phyloP scores from a whole-genome alignment of 2,888 invertebrate genomes.

The Rhagonycha fulva region DNA sequence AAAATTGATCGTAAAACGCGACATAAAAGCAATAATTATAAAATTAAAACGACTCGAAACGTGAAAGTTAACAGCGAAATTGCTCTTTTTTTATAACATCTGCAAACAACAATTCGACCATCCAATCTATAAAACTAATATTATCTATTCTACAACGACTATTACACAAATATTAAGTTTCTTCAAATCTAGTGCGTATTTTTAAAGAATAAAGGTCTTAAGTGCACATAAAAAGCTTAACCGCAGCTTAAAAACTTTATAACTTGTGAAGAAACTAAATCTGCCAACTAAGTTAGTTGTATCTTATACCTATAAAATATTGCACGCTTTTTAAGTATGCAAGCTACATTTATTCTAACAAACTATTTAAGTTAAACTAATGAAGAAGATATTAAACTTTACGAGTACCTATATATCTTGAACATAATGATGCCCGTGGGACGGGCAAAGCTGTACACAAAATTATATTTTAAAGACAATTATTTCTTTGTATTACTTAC shows the following conservation, averaged over 20 bases:
- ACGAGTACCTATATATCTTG: slow-evolving; percentile 35
- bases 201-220: not conserved
- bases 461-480: slow-evolving; percentile 28
- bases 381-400: slow-evolving; percentile 36
- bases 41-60: slow-evolving; percentile 13
- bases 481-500: slow-evolving; percentile 18
- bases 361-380: slow-evolving; percentile 36
- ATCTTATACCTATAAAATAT: slow-evolving; percentile 37
- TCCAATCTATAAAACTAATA: slow-evolving; percentile 8
- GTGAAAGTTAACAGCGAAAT: slow-evolving; percentile 12
- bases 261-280: slow-evolving; percentile 33
- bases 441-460: slow-evolving; percentile 31
- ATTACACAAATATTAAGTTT: not conserved
- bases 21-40: slow-evolving; percentile 24
- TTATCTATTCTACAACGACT: slow-evolving; percentile 17
- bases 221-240: slow-evolving; percentile 23
- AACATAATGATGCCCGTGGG: slow-evolving; percentile 33
- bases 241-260: slow-evolving; percentile 32
- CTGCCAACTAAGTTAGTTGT: slow-evolving; percentile 36
- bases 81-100: slow-evolving; percentile 25
- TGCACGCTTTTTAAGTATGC: slow-evolving; percentile 35
- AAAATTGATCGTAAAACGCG: slow-evolving; percentile 25
- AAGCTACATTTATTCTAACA: slow-evolving; percentile 37
- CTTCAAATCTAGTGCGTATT: not conserved
- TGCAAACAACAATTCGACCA: slow-evolving; percentile 40